Conservation (phyloP, 2,888 invertebrate genomes). For the Agapetus fuscipes region DNA sequence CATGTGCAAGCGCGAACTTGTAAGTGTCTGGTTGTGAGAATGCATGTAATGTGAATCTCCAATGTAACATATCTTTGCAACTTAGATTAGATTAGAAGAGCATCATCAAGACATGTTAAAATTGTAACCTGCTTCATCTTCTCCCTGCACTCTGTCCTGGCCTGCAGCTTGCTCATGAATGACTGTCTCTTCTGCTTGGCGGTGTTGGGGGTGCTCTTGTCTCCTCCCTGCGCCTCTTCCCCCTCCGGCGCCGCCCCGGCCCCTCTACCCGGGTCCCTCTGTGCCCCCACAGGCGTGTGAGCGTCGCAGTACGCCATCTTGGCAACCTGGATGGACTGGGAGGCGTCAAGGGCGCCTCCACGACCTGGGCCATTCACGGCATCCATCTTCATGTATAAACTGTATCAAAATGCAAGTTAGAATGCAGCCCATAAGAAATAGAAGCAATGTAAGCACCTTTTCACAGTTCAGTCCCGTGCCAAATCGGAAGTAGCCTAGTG, state of each 20-base stretch:
- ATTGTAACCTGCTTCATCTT: slow-evolving; percentile 64
- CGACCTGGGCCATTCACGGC: slow-evolving; percentile 59
- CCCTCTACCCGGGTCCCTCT: slow-evolving; percentile 2
- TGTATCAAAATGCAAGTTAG: slow-evolving; percentile 23
- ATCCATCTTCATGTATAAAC: slow-evolving; percentile 94
- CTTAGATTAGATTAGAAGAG: too few species aligned
- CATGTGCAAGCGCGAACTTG: too few species aligned
- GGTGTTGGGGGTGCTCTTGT: not conserved
- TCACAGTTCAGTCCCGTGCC: too few species aligned
- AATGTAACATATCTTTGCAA: too few species aligned
- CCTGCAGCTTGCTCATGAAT: slow-evolving; percentile 25
- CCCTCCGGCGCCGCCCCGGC: not conserved
- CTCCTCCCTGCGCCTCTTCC: not conserved
- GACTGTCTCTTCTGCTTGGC: slow-evolving; percentile 6
- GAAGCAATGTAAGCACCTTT: too few species aligned
- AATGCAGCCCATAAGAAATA: too few species aligned
- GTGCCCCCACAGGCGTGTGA: slow-evolving; percentile 71
- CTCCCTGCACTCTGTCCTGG: slow-evolving; percentile 59
- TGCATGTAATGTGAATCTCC: too few species aligned
- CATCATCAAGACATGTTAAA: too few species aligned
- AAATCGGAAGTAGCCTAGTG: too few species aligned
- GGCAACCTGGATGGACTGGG: slow-evolving; percentile 74
- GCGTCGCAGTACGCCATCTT: slow-evolving; percentile 95
- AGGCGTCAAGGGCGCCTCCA: slow-evolving; percentile 42
- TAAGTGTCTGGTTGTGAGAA: too few species aligned